Evolutionary conservation across 2,888 invertebrate species (phyloP).

Genomic region (Quadroppia sp.): DNA sequence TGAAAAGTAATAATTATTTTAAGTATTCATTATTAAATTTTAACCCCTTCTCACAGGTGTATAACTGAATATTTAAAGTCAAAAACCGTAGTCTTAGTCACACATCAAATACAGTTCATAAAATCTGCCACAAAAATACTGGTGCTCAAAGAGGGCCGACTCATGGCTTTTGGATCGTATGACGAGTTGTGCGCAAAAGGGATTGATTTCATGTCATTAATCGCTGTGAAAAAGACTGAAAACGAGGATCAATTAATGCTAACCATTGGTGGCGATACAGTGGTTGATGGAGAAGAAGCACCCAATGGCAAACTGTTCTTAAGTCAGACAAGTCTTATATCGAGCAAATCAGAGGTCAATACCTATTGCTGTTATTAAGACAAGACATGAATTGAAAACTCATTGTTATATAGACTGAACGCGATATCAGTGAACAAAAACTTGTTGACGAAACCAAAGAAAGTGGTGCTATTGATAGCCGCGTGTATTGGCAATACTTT

Average conservation of each 20-base stretch:
- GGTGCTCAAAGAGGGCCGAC: conserved; percentile 51
- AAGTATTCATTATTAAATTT: neutral
- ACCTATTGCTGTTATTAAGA: no score
- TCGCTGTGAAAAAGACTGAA: conserved; percentile 42
- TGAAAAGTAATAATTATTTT: conserved; percentile 46
- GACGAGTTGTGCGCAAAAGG: conserved; percentile 45
- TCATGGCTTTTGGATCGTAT: conserved; percentile 46
- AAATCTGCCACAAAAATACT: conserved; percentile 54
- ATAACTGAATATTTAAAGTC: conserved; percentile 52
- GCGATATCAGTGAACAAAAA: no score
- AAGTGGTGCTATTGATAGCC: conserved; percentile 50
- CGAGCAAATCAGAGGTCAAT: no score
- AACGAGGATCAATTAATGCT: conserved; percentile 39
- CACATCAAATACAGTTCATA: conserved; percentile 58
- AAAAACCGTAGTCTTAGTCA: conserved; percentile 56
- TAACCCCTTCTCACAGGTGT: conserved; percentile 49
- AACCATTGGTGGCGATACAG: no score
- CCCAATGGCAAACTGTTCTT: no score
- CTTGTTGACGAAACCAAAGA: conserved; percentile 37
- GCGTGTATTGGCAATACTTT: conserved; percentile 53
- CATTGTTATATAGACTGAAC: no score
- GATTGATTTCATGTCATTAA: conserved; percentile 46
- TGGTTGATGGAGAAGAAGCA: no score
- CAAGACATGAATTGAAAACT: no score
- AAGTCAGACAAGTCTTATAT: no score